phyloP scores from a whole-genome alignment of 2,797 vertebrate species.

The Chrysocyon brachyurus region DNA sequence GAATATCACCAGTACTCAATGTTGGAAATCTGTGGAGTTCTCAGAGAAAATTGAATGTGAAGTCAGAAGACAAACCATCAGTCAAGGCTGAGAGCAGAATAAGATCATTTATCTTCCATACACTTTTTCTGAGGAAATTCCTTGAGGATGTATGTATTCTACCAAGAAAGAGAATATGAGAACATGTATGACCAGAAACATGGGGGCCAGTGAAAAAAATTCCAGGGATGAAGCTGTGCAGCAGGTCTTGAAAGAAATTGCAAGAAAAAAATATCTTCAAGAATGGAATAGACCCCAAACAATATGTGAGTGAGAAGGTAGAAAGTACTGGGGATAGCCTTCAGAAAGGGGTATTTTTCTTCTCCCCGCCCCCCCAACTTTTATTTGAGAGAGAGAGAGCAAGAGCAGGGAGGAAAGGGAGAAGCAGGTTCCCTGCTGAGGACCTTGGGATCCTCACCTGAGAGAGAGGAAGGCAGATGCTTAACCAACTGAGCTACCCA shows the following conservation, averaged over 20 bases:
- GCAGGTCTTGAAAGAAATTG: not conserved
- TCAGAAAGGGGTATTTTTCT: not conserved
- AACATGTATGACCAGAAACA: not conserved
- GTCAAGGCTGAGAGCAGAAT: not conserved
- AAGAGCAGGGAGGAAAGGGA: too few species aligned
- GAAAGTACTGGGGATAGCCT: not conserved
- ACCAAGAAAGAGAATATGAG: not conserved
- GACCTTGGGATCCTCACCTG: too few species aligned
- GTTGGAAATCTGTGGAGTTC: not conserved
- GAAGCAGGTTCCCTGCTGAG: too few species aligned
- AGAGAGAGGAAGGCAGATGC: too few species aligned
- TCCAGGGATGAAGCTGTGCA: not conserved
- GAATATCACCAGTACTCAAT: not conserved
- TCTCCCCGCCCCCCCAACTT: not conserved
- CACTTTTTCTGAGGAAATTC: slow-evolving; percentile 30
- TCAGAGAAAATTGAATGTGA: slow-evolving; percentile 19
- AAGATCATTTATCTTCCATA: not conserved
- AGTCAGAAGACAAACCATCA: not conserved
- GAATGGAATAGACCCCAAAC: not conserved
- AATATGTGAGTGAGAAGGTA: not conserved
- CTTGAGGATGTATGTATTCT: not conserved
- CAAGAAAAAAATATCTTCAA: not conserved
- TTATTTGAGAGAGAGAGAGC: too few species aligned
- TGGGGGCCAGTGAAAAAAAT: not conserved
- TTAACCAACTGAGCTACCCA: too few species aligned